Evolutionary conservation across 2,888 invertebrate genomes (phyloP), one percentile per base, ranked within the genome.

Genomic region (Hyalella azteca): DNA sequence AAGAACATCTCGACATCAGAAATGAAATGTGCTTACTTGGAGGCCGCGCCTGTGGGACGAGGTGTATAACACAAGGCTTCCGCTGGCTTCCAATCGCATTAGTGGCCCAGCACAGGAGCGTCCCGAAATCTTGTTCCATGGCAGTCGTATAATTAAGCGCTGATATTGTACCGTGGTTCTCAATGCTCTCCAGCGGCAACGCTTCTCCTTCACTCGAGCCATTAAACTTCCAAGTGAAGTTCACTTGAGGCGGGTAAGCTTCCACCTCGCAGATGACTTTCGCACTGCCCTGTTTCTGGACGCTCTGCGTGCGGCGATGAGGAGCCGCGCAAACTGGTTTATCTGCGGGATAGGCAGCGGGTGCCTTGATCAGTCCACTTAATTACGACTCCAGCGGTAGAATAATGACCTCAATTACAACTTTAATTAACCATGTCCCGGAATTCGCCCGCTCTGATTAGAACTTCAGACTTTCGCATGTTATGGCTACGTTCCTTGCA

Each of bases 151-250:
- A 84, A 79, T 81, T 80, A 39, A 84, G 77, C 26, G 78, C 50
- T 41, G 82, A 82, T 13, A 81, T 77, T 29, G 82, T 84, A 48
- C 81, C 83, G 40, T 81, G 78, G 19, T 59, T 79, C 22, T 73
- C 60, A 29, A 78, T 76, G 49, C 50, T 73, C 41, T 81, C 48
- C 15, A 81, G 54, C 22, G 83, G 83, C 32, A 83, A 45, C 19
- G 78, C 77, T 60, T 83, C 83, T 5, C 79, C 82, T 40, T 83
- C 83, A 26, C 79, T 73, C 19, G 83, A 83, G 40, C 83, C 83
- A 50, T 83, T 83, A 78, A 83, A 83, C 36, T 80, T 76, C 83
- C 83, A 83, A 5, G 83, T 81, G 73, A 83, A 83, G 77, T 83
- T 81, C 36, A 82, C 82, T 73, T 81, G 77, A 26, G 78, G 77